phyloP scores from a whole-genome alignment of 2,888 invertebrate species.

The Atrina japonica region DNA sequence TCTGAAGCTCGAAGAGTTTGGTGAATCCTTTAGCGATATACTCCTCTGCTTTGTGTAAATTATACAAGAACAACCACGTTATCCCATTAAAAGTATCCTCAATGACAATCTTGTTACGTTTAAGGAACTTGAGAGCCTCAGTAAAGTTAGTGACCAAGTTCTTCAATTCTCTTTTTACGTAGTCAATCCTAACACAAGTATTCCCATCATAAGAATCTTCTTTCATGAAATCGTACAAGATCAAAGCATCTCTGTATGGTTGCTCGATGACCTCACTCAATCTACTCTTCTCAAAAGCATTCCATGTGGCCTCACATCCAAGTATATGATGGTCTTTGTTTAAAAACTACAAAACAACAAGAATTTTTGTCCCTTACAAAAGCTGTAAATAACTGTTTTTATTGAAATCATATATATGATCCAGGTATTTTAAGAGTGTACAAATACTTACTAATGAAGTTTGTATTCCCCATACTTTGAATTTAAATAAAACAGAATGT shows the following conservation, averaged over 20 bases:
- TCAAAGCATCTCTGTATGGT: conserved; percentile 64
- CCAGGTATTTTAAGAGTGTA: no score
- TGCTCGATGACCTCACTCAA: conserved; percentile 54
- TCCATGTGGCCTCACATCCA: conserved; percentile 62
- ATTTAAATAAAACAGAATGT: no score
- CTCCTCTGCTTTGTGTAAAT: conserved; percentile 68
- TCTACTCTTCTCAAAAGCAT: conserved; percentile 55
- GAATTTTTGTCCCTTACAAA: neutral
- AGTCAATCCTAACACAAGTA: conserved; percentile 54
- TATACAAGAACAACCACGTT: conserved; percentile 58
- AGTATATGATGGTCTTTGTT: conserved; percentile 54
- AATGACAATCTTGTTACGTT: conserved; percentile 55
- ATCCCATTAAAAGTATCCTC: conserved; percentile 51
- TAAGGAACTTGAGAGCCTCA: conserved; percentile 62
- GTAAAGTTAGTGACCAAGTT: conserved; percentile 50
- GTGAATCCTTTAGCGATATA: conserved; percentile 58
- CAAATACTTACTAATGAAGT: no score
- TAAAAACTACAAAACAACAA: conserved; percentile 55
- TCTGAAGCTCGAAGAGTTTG: conserved; percentile 48
- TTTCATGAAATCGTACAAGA: conserved; percentile 74
- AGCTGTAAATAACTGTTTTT: no score
- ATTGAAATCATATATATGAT: no score
- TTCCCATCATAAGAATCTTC: conserved; percentile 65
- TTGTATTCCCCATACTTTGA: no score
- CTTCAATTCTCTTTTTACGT: conserved; percentile 43